Base-by-base conservation (phyloP, 1,140 invertebrate species). In the Homalodisca vitripennis region DNA sequence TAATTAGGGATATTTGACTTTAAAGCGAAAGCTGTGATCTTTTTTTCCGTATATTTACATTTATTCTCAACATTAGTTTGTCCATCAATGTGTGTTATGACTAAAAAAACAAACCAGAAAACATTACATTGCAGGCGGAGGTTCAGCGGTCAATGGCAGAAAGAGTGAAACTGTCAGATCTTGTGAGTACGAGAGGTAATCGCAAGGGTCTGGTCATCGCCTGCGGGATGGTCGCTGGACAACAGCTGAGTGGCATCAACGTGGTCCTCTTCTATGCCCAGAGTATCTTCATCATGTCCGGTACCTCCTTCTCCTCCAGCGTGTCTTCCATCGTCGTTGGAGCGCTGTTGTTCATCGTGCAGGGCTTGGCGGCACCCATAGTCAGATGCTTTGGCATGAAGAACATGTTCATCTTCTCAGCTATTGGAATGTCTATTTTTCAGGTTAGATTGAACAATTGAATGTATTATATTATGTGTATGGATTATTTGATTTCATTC, bases 251-350 rank as follows among this genome's bases (percentile, higher is more conserved):
- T 2, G 85, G 84, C 3, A 78, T 85, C 29, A 84, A 88, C 76
- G 85, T 83, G 17, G 80, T 89, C n/a, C 84, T 88, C 73, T 87
- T 87, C 73, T 88, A 87, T 71, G 82, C 84, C 92, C 74, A 94
- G 47, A 82, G 80, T 1, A 94, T 92, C 74, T 94, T 91, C 74
- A 74, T 78, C 0, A 83, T 83, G 6, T 85, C 90, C 12, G 85
- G 87, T 0, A 85, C 84, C 0, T 77, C 76, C 0, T 72, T 93
- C 0, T 78, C 86, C 26, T 79, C 87, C 0, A 81, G 83, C 24
- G 77, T 88, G 30, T 86, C 87, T 0, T 88, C 93, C 0, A 94
- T 95, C 63, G 87, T 95, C 29, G 85, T 96, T 69, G 93, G 92
- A 14, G 74, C 83, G n/a, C 89, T 93, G 0, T 88, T 90, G 80